A percentile compares a stretch with the other conserved stretches of the same genome.
phyloP scores from a whole-genome alignment of 1,140 invertebrate species.

The Hermetia illucens region DNA sequence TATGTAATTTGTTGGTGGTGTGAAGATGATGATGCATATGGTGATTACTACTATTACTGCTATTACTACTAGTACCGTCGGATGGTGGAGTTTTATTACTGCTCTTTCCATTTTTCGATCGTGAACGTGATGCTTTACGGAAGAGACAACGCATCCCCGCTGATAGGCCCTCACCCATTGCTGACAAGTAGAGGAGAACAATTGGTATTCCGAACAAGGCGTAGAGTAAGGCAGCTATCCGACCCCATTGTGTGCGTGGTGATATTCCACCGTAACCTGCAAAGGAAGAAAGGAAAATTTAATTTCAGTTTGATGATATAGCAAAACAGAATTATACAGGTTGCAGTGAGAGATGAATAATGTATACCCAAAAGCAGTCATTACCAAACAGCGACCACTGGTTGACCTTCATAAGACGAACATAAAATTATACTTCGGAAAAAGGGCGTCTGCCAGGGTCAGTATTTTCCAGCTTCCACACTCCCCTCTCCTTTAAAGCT shows the following conservation, averaged over 20 bases:
- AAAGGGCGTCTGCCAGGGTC: too few species aligned
- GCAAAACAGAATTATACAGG: too few species aligned
- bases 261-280: conserved; percentile 86
- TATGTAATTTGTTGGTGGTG: conserved; percentile 7
- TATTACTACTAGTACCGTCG: conserved; percentile 12
- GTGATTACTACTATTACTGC: conserved; percentile 10
- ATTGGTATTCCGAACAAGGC: conserved; percentile 80
- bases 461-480: too few species aligned
- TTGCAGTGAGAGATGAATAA: too few species aligned
- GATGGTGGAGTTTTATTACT: conserved; percentile 9
- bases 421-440: too few species aligned
- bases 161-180: conserved; percentile 58
- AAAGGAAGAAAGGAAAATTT: conserved; percentile 14
- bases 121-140: conserved; percentile 11
- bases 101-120: conserved; percentile 2
- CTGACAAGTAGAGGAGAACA: conserved; percentile 78
- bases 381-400: too few species aligned
- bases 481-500: too few species aligned
- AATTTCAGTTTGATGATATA: not conserved
- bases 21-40: not conserved
- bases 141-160: conserved; percentile 27
- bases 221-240: conserved; percentile 75
- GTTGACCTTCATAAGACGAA: too few species aligned
- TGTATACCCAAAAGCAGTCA: too few species aligned
- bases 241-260: conserved; percentile 75